phyloP scores from a whole-genome alignment of 2,113 vertebrate genomes.

The Pleuronectes platessa region DNA sequence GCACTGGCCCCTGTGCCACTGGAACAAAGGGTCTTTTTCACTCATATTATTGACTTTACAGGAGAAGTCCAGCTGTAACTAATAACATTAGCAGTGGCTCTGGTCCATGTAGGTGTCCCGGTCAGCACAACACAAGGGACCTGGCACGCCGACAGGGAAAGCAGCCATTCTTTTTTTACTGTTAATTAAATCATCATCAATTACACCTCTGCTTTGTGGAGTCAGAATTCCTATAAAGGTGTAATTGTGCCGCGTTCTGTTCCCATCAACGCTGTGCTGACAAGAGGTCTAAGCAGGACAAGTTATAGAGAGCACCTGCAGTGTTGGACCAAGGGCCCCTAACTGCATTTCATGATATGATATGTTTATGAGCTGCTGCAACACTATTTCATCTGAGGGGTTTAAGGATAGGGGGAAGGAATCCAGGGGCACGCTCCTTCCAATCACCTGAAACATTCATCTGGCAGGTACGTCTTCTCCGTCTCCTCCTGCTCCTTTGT shows the following conservation, averaged over 20 bases:
- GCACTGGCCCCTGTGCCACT: neutral
- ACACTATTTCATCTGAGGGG: neutral
- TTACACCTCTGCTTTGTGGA: neutral
- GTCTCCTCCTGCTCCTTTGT: neutral
- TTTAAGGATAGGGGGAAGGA: neutral
- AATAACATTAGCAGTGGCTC: neutral
- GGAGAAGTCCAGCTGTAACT: slow-evolving; percentile 2
- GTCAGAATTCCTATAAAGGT: neutral
- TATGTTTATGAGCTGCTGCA: slow-evolving; percentile 5
- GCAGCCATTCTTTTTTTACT: neutral
- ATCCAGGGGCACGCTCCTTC: neutral
- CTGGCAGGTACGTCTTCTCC: neutral
- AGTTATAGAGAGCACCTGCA: neutral
- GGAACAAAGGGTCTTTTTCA: neutral
- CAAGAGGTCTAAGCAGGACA: neutral
- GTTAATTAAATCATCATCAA: neutral
- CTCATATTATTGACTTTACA: neutral
- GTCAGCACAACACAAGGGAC: neutral
- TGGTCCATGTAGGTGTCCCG: neutral
- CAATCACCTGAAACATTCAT: slow-evolving; percentile 4
- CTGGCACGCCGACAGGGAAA: neutral
- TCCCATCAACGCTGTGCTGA: neutral
- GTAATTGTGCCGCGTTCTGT: neutral
- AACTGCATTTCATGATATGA: neutral
- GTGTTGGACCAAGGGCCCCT: neutral